These are phyloP conservation scores for Bombus pyrosoma DNA, from an alignment of 1,140 invertebrate genomes.

Conservation along the genomic window DNA sequence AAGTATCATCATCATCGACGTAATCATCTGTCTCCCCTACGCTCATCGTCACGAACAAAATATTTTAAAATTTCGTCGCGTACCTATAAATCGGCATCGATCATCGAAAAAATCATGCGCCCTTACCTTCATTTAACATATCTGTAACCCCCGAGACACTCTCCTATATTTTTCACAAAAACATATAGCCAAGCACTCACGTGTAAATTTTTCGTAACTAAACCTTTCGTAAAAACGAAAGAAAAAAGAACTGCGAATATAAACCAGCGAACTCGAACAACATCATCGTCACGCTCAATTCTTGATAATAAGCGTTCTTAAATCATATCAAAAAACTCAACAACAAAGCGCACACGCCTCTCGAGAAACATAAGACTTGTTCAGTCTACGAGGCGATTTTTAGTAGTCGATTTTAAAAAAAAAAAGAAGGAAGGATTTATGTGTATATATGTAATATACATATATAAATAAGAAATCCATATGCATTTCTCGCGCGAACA, in stretches of 20 bases:
- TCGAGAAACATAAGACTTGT: constrained; percentile 33
- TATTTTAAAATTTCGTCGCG: constrained; percentile 9
- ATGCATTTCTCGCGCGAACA: constrained; percentile 49
- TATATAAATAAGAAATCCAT: not conserved
- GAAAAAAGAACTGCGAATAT: constrained; percentile 3
- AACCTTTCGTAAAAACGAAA: not conserved
- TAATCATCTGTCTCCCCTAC: constrained; percentile 54
- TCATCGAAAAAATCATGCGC: constrained; percentile 15
- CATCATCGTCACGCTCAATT: not conserved
- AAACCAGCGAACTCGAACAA: constrained; percentile 6
- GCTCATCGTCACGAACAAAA: constrained; percentile 36
- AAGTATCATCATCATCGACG: constrained; percentile 40
- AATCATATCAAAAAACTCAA: not conserved
- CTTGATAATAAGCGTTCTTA: not conserved
- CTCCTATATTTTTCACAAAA: not conserved
- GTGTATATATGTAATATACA: too few species aligned
- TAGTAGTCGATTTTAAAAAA: not conserved
- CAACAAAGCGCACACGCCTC: not conserved
- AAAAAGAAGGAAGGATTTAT: not conserved
- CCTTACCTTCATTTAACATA: not conserved
- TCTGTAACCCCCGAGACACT: not conserved
- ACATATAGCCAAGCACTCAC: not conserved
- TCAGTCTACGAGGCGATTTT: not conserved
- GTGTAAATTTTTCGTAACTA: not conserved
- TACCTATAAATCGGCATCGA: constrained; percentile 1